Evolutionary conservation across 92 coral and sea anemone species (phyloP).

Genomic region (Siderastrea siderea): DNA sequence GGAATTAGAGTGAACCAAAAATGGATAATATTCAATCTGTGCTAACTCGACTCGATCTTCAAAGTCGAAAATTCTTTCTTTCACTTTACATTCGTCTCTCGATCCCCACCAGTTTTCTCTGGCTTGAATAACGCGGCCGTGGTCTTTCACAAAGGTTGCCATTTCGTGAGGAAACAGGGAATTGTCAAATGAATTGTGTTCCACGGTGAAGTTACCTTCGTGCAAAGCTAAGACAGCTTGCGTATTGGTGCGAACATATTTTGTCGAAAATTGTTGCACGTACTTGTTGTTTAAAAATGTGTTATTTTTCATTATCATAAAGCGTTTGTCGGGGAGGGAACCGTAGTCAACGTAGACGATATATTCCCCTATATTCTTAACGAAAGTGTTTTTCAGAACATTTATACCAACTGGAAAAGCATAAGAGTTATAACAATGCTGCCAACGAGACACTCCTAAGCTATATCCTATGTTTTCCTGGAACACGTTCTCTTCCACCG

Average conservation of each 20-base stretch:
- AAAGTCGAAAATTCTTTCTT: conserved; percentile 51
- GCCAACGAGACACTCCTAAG: not conserved
- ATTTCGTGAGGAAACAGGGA: conserved; percentile 54
- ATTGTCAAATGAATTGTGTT: conserved; percentile 44
- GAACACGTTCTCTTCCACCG: not conserved
- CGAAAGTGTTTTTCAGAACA: conserved; percentile 9
- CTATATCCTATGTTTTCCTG: conserved; percentile 19
- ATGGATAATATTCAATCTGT: conserved; percentile 48
- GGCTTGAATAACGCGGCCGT: conserved; percentile 20
- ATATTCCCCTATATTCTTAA: conserved; percentile 29
- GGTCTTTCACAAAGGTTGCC: not conserved
- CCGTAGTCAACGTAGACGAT: conserved; percentile 4
- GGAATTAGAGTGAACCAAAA: conserved; percentile 36
- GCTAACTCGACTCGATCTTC: conserved; percentile 35
- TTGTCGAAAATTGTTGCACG: not conserved
- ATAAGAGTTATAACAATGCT: not conserved
- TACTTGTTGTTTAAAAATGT: conserved; percentile 3
- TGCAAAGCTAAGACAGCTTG: conserved; percentile 22
- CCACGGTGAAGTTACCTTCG: conserved; percentile 28
- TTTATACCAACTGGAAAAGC: conserved; percentile 5
- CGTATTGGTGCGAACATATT: conserved; percentile 17
- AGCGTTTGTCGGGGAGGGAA: conserved; percentile 5
- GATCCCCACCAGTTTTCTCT: conserved; percentile 78
- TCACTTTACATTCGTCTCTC: conserved; percentile 35
- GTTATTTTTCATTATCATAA: conserved; percentile 17